Percentiles rank a stretch among this genome's conserved stretches.
phyloP scores from a whole-genome alignment of 2,888 invertebrate species.

The Drosophila dives region DNA sequence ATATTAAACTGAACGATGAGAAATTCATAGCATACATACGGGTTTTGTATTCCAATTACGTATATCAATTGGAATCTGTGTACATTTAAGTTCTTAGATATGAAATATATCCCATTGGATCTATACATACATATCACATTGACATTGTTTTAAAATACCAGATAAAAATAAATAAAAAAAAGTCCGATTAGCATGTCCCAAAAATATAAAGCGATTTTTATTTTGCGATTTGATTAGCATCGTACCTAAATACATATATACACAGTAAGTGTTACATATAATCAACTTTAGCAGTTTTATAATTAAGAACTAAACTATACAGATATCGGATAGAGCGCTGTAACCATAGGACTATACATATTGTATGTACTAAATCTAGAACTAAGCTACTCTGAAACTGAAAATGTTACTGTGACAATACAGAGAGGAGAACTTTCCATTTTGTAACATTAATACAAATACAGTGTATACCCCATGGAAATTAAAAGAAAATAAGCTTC shows the following conservation, averaged over 20 bases:
- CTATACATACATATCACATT: neutral
- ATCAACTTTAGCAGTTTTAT: conserved; percentile 34
- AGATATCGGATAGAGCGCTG: conserved; percentile 68
- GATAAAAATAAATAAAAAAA: neutral
- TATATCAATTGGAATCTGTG: neutral
- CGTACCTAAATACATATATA: conserved; percentile 44
- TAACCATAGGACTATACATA: conserved; percentile 64
- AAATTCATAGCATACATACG: neutral
- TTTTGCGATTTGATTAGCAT: conserved; percentile 55
- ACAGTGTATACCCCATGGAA: conserved; percentile 5
- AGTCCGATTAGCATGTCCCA: conserved; percentile 51
- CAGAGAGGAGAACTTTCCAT: conserved; percentile 32
- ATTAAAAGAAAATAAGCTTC: conserved; percentile 69
- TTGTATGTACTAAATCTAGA: conserved; percentile 50
- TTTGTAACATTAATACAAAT: conserved; percentile 10
- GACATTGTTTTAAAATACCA: neutral
- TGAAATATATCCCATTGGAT: too few species aligned
- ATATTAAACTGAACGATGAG: neutral
- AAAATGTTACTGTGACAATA: conserved; percentile 25
- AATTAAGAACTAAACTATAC: conserved; percentile 64
- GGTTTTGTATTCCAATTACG: neutral
- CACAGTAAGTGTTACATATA: conserved; percentile 35
- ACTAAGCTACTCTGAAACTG: conserved; percentile 56
- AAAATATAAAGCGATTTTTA: conserved; percentile 70
- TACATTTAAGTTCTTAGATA: neutral